A percentile compares a stretch with the other conserved stretches of the same genome.
These are phyloP conservation scores for Percopsis transmontana DNA, from an alignment of 2,113 vertebrate genomes.

Conservation along the genomic window DNA sequence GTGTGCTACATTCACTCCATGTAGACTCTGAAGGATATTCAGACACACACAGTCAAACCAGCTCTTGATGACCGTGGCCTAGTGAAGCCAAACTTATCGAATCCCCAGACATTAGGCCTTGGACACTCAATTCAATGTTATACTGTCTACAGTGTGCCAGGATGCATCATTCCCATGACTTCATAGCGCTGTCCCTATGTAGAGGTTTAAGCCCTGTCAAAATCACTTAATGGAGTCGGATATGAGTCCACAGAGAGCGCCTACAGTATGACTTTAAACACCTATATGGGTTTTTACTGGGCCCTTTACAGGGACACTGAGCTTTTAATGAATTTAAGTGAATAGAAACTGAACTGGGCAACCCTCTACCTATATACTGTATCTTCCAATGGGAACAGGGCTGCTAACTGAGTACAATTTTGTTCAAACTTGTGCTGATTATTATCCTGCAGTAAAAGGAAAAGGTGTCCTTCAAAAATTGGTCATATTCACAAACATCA, in stretches of 20 bases:
- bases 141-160: conserved; percentile 18
- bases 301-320: conserved; percentile 35
- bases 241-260: conserved; percentile 31
- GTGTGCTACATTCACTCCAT: conserved; percentile 29
- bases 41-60: conserved; percentile 40
- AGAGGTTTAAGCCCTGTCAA: conserved; percentile 32
- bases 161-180: conserved; percentile 56
- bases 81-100: conserved; percentile 26
- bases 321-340: conserved; percentile 1
- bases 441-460: neutral
- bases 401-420: no score
- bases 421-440: neutral
- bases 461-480: neutral
- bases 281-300: conserved; percentile 38
- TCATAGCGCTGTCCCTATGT: conserved; percentile 41
- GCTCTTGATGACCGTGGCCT: conserved; percentile 22
- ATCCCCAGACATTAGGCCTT: neutral
- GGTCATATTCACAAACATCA: no score
- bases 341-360: conserved; percentile 7
- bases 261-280: conserved; percentile 33
- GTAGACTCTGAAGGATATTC: conserved; percentile 45
- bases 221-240: conserved; percentile 32
- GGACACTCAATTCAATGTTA: conserved; percentile 23
- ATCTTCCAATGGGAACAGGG: neutral
- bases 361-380: conserved; percentile 30